Percentiles rank a stretch among this genome's conserved stretches.
Conservation (phyloP, 2,113 vertebrate genomes). For the Triplophysa tibetana region DNA sequence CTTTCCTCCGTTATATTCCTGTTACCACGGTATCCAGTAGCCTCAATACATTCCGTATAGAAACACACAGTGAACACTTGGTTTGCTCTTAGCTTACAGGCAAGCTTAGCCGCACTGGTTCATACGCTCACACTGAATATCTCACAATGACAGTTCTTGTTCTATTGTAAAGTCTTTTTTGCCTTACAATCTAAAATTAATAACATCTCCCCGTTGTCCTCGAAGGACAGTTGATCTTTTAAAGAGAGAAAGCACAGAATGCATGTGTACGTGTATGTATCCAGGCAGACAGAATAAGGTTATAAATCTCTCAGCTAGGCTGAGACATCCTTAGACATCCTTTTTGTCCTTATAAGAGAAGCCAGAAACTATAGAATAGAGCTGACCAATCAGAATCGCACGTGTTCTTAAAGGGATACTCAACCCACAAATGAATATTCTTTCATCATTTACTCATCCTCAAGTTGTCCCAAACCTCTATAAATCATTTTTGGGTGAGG, state of each 20-base stretch:
- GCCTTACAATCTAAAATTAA: background rate
- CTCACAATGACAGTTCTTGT: slow-evolving; percentile 13
- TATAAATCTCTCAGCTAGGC: background rate
- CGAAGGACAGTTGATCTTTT: slow-evolving; percentile 15
- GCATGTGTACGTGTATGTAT: background rate
- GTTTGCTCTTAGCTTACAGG: slow-evolving; percentile 21
- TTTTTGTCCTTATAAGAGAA: background rate
- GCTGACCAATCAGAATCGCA: background rate
- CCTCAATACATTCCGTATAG: slow-evolving; percentile 21
- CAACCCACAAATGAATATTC: too few relatives aligned
- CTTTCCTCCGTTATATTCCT: background rate
- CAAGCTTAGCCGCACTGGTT: background rate
- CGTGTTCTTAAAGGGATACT: background rate
- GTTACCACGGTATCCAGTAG: too few relatives aligned
- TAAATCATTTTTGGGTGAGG: too few relatives aligned
- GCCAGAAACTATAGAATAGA: background rate
- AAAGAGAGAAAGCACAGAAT: background rate
- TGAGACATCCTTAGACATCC: too few relatives aligned
- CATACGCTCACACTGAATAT: background rate
- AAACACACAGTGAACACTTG: slow-evolving; percentile 32
- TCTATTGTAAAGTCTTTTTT: slow-evolving; percentile 1
- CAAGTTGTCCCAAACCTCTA: too few relatives aligned
- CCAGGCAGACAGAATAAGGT: slow-evolving; percentile 5
- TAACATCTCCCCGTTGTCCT: background rate
- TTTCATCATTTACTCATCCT: too few relatives aligned